Conservation (phyloP, 2,797 vertebrate species). For the Parotocinclus haroldoi region DNA sequence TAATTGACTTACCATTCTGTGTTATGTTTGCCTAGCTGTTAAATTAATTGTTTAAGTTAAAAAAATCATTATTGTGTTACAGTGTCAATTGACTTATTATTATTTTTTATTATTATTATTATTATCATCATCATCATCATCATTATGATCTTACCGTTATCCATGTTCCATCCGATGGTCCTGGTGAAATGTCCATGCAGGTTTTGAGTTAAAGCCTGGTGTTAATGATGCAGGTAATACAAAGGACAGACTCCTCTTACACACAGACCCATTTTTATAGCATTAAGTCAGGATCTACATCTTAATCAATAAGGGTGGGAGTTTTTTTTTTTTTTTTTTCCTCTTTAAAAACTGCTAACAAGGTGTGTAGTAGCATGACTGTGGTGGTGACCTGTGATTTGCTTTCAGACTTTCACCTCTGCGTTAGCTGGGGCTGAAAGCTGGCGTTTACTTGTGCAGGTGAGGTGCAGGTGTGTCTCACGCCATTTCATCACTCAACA, state of each 20-base stretch:
- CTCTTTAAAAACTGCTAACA: slow-evolving; percentile 33
- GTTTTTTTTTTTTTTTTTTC: slow-evolving; percentile 40
- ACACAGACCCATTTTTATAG: slow-evolving; percentile 40
- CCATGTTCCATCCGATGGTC: slow-evolving; percentile 51
- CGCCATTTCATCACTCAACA: slow-evolving; percentile 52
- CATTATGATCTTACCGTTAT: slow-evolving; percentile 64
- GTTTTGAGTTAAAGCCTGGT: slow-evolving; percentile 25
- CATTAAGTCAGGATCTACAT: slow-evolving; percentile 42
- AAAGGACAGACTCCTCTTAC: slow-evolving; percentile 40
- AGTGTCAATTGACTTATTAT: too few relatives aligned
- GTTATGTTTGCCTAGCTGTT: too few relatives aligned
- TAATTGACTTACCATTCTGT: too few relatives aligned
- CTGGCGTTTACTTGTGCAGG: slow-evolving; percentile 68
- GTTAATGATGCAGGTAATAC: slow-evolving; percentile 17
- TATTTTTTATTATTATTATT: slow-evolving; percentile 27
- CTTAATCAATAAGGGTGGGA: slow-evolving; percentile 57
- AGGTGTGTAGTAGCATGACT: slow-evolving; percentile 41
- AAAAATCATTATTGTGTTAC: too few relatives aligned
- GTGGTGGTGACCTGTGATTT: slow-evolving; percentile 65
- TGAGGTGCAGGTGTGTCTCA: slow-evolving; percentile 77
- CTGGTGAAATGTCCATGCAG: slow-evolving; percentile 40
- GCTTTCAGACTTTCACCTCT: slow-evolving; percentile 58
- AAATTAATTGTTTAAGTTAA: too few relatives aligned
- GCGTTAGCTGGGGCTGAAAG: slow-evolving; percentile 58
- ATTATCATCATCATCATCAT: slow-evolving; percentile 48